Evolutionary conservation across 1,140 invertebrate genomes (phyloP), one percentile per base, ranked within the genome.

Genomic region (Drosophila sproati): DNA sequence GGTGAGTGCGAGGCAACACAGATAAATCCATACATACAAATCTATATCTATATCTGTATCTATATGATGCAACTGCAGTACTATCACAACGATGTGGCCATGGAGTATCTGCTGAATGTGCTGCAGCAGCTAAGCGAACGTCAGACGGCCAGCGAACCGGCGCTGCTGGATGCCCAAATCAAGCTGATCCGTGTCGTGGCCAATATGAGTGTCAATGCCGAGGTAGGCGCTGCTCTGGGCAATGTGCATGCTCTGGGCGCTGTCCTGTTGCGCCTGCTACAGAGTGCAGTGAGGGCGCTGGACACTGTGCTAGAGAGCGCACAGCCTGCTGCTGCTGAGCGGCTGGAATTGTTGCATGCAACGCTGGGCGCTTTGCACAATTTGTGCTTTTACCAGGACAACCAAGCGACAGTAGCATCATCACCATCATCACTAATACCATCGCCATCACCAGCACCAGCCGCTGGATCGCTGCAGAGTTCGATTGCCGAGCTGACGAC

Each of bases 121-220:
- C 62, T 92, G 32, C 80, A 88, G 39, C 71, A 82, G 34, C 78
- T 91, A 1, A 81, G 91, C 34, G 83, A 73, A 28, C 78, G 67
- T 4, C 69, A 54, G 52, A 67, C 45, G n/a, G 61, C 31, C 45
- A 81, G 63, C n/a, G 85, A 92, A 50, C 20, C 20, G 20, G 60
- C 91, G 2, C 88, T 92, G 0, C 32, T 92, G 37, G 92, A 96
- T 93, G 92, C 91, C 34, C 80, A 92, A 32, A 85, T 93, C 31
- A 93, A 93, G 78, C 93, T 96, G 45, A 94, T 96, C 8, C 93
- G 96, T 29, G 95, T 96, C 3, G 93, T 96, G 51, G 96, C 96
- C 35, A 97, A 97, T 87, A 94, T 96, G 92, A 95, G 95, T 41
- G 95, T 96, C 43, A 95, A 95, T 92, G 93, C 95, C 12, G 94